Base-by-base conservation (phyloP, 2,888 invertebrate species). In the Drosophila putrida region DNA sequence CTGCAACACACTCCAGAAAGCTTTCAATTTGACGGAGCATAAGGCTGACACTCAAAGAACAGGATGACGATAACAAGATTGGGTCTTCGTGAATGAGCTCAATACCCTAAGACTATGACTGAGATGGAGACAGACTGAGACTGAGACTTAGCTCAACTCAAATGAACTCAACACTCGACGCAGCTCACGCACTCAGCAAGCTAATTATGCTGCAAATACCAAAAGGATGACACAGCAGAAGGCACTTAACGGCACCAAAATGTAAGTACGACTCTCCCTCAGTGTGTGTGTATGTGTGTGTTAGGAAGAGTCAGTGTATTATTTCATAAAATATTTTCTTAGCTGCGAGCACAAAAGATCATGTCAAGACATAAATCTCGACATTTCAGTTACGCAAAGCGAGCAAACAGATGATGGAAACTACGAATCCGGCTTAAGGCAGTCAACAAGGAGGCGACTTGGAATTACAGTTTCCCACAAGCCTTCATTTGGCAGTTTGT, bases 311-410 rank as follows among this genome's bases (percentile, higher is more conserved):
- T 39, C 38, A 46, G 70, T 68, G 60, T 76, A 83, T 82, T 88
- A 88, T 88, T 88, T 81, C 84, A 89, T 89, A 87, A 87, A 88
- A 88, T 88, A 88, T 83, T 87, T 88, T 84, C 82, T 73, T 84
- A 78, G 89, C 79, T 72, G 80, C 74, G 63, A 53, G 85, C 89
- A 84, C 89, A 84, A 88, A 89, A 78, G 83, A 84, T 83, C 89
- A 87, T 75, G 87, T 82, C 87, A 88, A 83, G 87, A 84, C 89
- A 83, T 83, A 83, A 83, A 88, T 83, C 83, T 84, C 89, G 54
- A 84, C 87, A 84, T 84, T 86, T 83, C 89, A 88, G 89, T 83
- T 75, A 71, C 54, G 71, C 69, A 67, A 75, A 69, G 54, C 73
- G 68, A 55, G 60, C 75, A 74, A 78, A 78, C 69, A 69, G 61